Evolutionary conservation across 2,113 vertebrate species (phyloP).

Genomic region (Rhynchopsitta pachyrhyncha): DNA sequence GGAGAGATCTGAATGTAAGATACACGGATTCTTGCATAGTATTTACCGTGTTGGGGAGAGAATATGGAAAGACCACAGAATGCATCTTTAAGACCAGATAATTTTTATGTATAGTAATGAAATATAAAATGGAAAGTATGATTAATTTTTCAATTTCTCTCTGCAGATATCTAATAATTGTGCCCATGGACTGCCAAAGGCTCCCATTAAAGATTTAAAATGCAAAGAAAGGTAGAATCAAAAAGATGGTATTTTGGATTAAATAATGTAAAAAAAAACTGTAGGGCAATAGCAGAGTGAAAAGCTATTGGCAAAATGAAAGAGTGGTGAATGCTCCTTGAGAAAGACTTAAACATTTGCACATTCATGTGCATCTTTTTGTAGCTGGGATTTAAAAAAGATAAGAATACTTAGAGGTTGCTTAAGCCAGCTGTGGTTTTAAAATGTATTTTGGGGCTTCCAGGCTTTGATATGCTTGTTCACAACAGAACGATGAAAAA

Average conservation of each 20-base stretch:
- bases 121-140: constrained; percentile 88
- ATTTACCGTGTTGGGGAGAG: constrained; percentile 51
- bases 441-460: neutral
- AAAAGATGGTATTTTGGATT: constrained; percentile 95
- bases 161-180: constrained; percentile 96
- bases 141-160: constrained; percentile 99
- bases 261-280: constrained; percentile 94
- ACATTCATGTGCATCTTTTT: neutral
- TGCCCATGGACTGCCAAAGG: constrained; percentile 88
- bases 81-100: constrained; percentile 71
- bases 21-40: constrained; percentile 21
- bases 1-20: constrained; percentile 52
- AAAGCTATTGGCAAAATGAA: constrained; percentile 77
- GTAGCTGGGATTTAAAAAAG: neutral
- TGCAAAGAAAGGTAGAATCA: constrained; percentile 90
- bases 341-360: constrained; percentile 61
- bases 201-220: constrained; percentile 97
- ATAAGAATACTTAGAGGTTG: neutral
- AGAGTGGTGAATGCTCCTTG: constrained; percentile 24
- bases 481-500: neutral
- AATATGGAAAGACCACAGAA: constrained; percentile 50
- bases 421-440: constrained; percentile 12
- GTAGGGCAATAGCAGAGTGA: constrained; percentile 82
- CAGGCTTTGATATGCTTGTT: neutral
- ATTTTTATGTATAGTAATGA: constrained; percentile 82